Evolutionary conservation across 2,113 vertebrate genomes (phyloP).

Genomic region (Sinocyclocheilus rhinocerous): DNA sequence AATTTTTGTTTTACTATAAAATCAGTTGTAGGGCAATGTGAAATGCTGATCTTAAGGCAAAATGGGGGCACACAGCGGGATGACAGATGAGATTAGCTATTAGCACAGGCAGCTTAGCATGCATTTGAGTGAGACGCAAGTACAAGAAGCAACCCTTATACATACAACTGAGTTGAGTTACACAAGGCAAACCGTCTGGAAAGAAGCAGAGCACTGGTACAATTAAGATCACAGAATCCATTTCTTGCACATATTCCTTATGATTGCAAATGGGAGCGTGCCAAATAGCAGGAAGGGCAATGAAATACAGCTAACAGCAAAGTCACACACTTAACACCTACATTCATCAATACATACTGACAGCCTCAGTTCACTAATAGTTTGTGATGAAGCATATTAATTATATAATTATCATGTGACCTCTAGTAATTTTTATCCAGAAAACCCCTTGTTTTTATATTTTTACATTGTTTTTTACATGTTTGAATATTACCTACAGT

Average conservation of each 20-base stretch:
- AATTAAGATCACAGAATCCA: conserved; percentile 70
- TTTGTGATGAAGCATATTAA: background rate
- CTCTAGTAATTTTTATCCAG: conserved; percentile 58
- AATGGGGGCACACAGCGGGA: conserved; percentile 69
- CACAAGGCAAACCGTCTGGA: conserved; percentile 81
- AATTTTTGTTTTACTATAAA: background rate
- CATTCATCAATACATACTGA: background rate
- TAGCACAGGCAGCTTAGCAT: conserved; percentile 78
- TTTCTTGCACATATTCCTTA: conserved; percentile 13
- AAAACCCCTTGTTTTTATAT: background rate
- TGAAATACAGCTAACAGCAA: conserved; percentile 3
- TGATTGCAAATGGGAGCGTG: conserved; percentile 19
- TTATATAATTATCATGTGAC: conserved; percentile 70
- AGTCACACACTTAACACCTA: conserved; percentile 14
- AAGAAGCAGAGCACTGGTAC: conserved; percentile 76
- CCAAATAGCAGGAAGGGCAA: background rate
- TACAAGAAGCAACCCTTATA: conserved; percentile 78
- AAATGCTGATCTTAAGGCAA: conserved; percentile 73
- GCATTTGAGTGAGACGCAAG: conserved; percentile 72
- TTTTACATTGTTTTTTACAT: background rate
- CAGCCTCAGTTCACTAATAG: background rate
- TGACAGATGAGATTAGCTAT: conserved; percentile 74
- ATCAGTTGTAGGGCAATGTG: conserved; percentile 69
- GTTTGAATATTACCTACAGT: background rate
- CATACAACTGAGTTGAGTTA: conserved; percentile 80